These are phyloP conservation scores for Triplophysa siluroides DNA, from an alignment of 2,113 vertebrate species.

Conservation along the genomic window DNA sequence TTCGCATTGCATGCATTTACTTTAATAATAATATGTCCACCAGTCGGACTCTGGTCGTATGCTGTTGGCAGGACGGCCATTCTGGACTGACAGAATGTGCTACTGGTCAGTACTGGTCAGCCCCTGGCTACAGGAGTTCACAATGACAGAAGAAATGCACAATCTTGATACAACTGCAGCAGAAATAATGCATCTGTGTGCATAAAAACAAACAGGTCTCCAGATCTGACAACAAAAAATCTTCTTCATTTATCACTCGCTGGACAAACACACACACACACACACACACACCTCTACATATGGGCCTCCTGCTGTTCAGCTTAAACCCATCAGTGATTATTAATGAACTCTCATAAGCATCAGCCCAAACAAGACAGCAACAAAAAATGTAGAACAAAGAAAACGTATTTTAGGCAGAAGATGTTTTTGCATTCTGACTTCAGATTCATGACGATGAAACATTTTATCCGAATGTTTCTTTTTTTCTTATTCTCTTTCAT, in stretches of 20 bases:
- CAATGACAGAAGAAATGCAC: neutral
- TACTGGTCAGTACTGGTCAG: too few relatives aligned
- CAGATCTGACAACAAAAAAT: neutral
- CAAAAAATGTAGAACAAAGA: too few relatives aligned
- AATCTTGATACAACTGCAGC: neutral
- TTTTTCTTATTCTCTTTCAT: too few relatives aligned
- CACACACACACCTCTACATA: conserved; percentile 49
- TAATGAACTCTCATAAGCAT: neutral
- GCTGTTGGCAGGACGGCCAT: too few relatives aligned
- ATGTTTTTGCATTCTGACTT: too few relatives aligned
- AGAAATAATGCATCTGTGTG: conserved; percentile 15
- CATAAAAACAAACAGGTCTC: neutral
- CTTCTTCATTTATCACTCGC: conserved; percentile 14
- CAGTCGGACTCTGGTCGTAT: too few relatives aligned
- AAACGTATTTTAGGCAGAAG: too few relatives aligned
- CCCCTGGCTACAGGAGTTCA: conserved; percentile 13
- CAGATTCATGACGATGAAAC: too few relatives aligned
- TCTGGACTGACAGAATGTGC: too few relatives aligned
- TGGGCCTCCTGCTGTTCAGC: conserved; percentile 41
- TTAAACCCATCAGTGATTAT: conserved; percentile 7
- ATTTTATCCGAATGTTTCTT: too few relatives aligned
- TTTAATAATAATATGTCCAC: too few relatives aligned
- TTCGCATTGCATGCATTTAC: too few relatives aligned
- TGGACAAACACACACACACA: conserved; percentile 4
- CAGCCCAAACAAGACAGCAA: neutral